These are phyloP conservation scores for Drosophila azteca DNA, from an alignment of 1,140 invertebrate genomes.

Conservation along the genomic window DNA sequence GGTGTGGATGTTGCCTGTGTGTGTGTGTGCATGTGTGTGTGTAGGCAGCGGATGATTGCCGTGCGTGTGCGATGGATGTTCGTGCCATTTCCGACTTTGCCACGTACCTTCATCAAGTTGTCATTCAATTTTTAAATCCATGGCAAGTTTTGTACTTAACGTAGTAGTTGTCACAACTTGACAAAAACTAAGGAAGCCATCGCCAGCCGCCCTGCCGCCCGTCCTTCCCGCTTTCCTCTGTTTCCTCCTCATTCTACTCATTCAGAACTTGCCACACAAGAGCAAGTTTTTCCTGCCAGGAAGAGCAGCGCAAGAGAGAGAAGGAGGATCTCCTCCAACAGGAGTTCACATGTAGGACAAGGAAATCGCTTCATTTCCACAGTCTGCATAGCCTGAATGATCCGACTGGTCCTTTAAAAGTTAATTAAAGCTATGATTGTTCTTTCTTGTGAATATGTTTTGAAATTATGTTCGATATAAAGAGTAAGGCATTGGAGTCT, in stretches of 20 bases:
- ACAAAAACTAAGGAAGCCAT: constrained; percentile 71
- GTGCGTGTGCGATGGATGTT: constrained; percentile 44
- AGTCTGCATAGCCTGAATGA: neutral
- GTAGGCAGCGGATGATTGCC: constrained; percentile 31
- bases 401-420: constrained; percentile 10
- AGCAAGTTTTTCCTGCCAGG: constrained; percentile 31
- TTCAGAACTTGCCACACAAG: constrained; percentile 63
- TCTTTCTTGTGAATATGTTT: no score
- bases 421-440: constrained; percentile 17
- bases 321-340: constrained; percentile 36
- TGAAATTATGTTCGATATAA: no score
- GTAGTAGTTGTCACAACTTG: constrained; percentile 81
- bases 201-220: constrained; percentile 39
- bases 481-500: no score
- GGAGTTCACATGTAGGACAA: neutral
- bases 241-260: constrained; percentile 32
- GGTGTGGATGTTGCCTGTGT: constrained; percentile 12
- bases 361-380: constrained; percentile 34
- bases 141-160: constrained; percentile 81
- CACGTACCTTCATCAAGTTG: constrained; percentile 82
- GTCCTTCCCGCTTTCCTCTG: no score
- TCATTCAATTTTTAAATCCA: constrained; percentile 83
- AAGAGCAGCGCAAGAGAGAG: constrained; percentile 1
- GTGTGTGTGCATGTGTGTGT: constrained; percentile 15
- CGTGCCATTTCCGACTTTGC: constrained; percentile 76